These are phyloP conservation scores for Patella caerulea DNA, from an alignment of 2,888 invertebrate species.

Conservation along the genomic window DNA sequence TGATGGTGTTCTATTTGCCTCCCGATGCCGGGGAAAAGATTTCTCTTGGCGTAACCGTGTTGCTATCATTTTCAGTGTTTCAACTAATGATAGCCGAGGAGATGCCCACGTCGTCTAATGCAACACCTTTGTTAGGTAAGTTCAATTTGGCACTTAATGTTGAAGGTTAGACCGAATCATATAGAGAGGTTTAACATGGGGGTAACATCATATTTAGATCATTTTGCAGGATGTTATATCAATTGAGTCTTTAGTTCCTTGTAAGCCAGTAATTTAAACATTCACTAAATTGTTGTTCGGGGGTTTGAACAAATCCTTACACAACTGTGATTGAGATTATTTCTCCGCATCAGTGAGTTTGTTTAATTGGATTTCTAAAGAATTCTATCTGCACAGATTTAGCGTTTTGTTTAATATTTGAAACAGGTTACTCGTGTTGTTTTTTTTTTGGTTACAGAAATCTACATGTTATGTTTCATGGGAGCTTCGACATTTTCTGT, in stretches of 20 bases:
- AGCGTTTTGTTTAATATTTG: too few species aligned
- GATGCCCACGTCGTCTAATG: constrained; percentile 55
- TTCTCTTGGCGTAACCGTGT: constrained; percentile 62
- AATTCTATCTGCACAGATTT: too few species aligned
- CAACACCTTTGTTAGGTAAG: constrained; percentile 58
- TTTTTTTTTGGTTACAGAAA: constrained; percentile 24
- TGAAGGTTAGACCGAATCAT: too few species aligned
- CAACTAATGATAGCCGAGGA: constrained; percentile 61
- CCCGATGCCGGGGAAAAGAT: constrained; percentile 63
- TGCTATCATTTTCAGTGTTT: constrained; percentile 61
- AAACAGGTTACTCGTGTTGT: too few species aligned
- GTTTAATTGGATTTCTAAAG: too few species aligned
- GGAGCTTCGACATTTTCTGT: constrained; percentile 35
- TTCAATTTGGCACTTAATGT: neutral
- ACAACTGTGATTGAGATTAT: too few species aligned
- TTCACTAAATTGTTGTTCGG: too few species aligned
- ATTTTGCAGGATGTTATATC: too few species aligned
- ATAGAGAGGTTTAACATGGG: neutral
- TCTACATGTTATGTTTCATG: constrained; percentile 40
- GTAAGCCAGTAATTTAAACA: too few species aligned
- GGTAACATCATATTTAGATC: neutral
- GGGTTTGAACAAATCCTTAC: too few species aligned
- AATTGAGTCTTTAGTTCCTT: too few species aligned
- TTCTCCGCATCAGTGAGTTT: too few species aligned
- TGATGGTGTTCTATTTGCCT: constrained; percentile 61